Evolutionary conservation across 2,888 invertebrate genomes (phyloP).

Genomic region (Drosophila demipolita): DNA sequence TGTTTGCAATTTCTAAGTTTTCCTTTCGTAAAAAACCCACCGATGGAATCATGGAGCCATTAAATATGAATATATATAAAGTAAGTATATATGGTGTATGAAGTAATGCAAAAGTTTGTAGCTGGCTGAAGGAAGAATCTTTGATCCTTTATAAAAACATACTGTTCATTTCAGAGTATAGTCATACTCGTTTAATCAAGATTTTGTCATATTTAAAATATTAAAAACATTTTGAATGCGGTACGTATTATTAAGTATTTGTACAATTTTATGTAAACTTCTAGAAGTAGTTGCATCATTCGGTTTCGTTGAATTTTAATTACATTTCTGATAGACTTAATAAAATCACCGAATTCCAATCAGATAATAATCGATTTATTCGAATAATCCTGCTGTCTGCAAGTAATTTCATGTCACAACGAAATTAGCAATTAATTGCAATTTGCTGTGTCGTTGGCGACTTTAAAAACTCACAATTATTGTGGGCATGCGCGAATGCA

Average conservation of each 20-base stretch:
- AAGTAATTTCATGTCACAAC: not conserved
- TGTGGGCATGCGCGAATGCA: conserved; percentile 74
- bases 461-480: conserved; percentile 25
- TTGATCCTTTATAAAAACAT: not conserved
- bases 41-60: not conserved
- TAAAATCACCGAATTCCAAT: conserved; percentile 17
- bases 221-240: not conserved
- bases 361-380: conserved; percentile 12
- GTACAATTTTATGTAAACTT: not conserved
- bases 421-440: conserved; percentile 52
- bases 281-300: conserved; percentile 31
- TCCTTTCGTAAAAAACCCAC: not conserved
- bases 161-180: not conserved
- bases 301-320: conserved; percentile 44
- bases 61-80: too few species aligned
- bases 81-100: too few species aligned
- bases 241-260: not conserved
- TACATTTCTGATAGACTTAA: conserved; percentile 63
- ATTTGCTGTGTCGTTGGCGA: conserved; percentile 41
- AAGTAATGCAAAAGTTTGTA: not conserved
- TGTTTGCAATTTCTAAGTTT: not conserved
- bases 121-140: not conserved
- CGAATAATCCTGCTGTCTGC: conserved; percentile 24
- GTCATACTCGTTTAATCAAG: not conserved
- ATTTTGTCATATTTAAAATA: not conserved